Evolutionary conservation across 2,797 vertebrate species (phyloP), one percentile per base, ranked within the genome.

Genomic region (Gallinago nigripennis): DNA sequence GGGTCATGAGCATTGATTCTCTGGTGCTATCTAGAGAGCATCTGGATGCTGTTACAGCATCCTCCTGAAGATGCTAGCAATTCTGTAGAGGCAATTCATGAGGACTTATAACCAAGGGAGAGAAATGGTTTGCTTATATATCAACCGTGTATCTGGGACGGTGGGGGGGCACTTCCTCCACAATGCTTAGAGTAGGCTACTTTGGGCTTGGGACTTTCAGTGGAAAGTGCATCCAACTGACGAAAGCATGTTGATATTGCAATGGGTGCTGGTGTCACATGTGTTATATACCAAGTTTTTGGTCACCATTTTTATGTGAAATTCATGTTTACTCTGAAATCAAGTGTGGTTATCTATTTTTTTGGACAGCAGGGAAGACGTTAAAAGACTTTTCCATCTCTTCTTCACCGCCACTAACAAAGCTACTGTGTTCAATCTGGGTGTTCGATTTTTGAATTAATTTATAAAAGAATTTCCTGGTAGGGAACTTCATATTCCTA

Each of bases 111-210:
- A 45, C 28, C 63, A 90, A 71, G 54, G 18, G 46, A 79, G 46
- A 56, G 10, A 75, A 78, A 79, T 19, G 11, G 2, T 70, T 88
- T 53, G 7, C 8, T 51, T 71, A 45, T 69, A 7, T 43, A 45
- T 69, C 56, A 71, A 0, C 56, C 48, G 18, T 21, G 3, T 53
- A 14, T 48, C 27, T 37, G 0, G 10, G 10, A 10, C 21, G 33
- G 9, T 16, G 4, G 9, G 14, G 6, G 19, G 37, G 61, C 28
- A 16, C 25, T 53, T 24, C n/a, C 23, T 94, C 48, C 50, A 21
- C 30, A 19, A 3, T 54, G 27, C 19, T 9, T 9, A 10, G 81
- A 77, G 7, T 37, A 9, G 21, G 16, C 20, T 16, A 0, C 24
- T 33, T 19, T 25, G 21, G 27, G 21, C 31, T 53, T 77, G 86